A percentile compares a stretch with the other conserved stretches of the same genome.
phyloP scores from a whole-genome alignment of 2,797 vertebrate species.

The Pelobates cultripes region DNA sequence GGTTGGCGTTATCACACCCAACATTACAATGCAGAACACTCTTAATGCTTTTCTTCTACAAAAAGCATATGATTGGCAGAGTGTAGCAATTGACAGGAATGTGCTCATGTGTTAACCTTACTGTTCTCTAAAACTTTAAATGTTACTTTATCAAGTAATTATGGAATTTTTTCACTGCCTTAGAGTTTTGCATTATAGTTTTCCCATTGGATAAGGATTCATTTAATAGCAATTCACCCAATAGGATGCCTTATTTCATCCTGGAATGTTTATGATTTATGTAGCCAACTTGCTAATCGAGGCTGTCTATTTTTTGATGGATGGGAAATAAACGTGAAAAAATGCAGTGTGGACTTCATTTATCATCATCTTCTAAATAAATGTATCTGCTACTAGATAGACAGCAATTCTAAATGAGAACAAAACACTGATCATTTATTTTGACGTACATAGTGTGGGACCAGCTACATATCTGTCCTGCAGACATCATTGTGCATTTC shows the following conservation, averaged over 20 bases:
- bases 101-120: no score
- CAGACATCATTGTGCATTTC: not conserved
- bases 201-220: not conserved
- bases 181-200: not conserved
- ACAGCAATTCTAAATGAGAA: not conserved
- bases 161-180: not conserved
- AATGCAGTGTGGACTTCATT: not conserved
- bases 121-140: no score
- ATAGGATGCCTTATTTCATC: not conserved
- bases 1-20: no score
- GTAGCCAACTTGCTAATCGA: not conserved
- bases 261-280: constrained; percentile 3
- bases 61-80: no score
- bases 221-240: not conserved
- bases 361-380: not conserved
- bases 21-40: no score
- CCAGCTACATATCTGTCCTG: not conserved
- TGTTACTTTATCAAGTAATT: no score
- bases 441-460: not conserved
- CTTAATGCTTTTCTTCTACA: no score
- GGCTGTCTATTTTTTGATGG: not conserved
- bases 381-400: not conserved
- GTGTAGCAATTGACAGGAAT: no score
- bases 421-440: not conserved
- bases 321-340: constrained; percentile 1